Base-by-base conservation (phyloP, 2,113 vertebrate species). In the Morone saxatilis region DNA sequence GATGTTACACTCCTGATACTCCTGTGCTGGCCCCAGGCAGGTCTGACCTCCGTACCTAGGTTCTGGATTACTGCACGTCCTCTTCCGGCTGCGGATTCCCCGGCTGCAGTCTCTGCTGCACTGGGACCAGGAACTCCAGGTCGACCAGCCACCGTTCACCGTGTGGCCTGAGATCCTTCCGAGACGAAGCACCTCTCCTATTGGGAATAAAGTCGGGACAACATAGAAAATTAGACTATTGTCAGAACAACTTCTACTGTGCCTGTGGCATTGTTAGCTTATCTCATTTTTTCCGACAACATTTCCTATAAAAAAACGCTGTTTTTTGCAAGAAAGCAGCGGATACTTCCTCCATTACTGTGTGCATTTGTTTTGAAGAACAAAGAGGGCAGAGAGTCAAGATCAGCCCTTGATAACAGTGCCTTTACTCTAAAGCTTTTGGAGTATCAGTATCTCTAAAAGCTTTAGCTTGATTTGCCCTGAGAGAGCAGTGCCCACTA, bases 1-100 rank as follows among this genome's bases (percentile, higher is more conserved):
- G 75, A 98, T 95, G 92, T 99, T 99, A 88, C 98, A 99, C 83
- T 99, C 98, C 88, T 99, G 98, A 85, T 97, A 99, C 76, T 99
- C 98, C 63, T 98, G 93, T 1, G 97, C 95, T 0, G 97, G 92
- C 2, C 98, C 98, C 0, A 97, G 88, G 90, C 98, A 99, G 22
- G 96, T 95, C 88, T 97, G 91, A 7, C 98, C 98, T 5, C 98
- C 98, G 0, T 96, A 96, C 79, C 96, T 97, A 79, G 98, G 97
- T 90, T 99, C 98, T 0, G 98, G 98, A 74, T 96, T 99, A 86
- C 95, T 98, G 94, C 98, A 99, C 31, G 96, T 95, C 0, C 98
- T 96, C 89, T 98, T 99, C 45, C 98, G 95, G 78, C 95, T 98
- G 61, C 98, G 96, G 74, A 99, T 96, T 0, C 98, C 98, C 48